These are phyloP conservation scores for Leptopilina drosophilae DNA, from an alignment of 2,888 invertebrate genomes.

Conservation along the genomic window DNA sequence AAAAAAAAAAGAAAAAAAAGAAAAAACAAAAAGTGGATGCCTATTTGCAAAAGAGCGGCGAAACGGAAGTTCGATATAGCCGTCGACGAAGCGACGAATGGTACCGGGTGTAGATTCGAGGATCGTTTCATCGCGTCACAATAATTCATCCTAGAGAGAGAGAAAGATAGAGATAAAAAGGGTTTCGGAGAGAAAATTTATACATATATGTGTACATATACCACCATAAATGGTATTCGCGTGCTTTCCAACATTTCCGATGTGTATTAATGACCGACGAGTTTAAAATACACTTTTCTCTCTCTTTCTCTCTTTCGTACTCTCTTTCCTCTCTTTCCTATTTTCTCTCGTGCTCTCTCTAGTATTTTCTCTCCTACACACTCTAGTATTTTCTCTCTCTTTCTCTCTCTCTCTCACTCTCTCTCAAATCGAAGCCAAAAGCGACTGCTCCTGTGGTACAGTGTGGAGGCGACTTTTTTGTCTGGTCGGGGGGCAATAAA, in stretches of 20 bases:
- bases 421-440: conserved; percentile 23
- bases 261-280: conserved; percentile 67
- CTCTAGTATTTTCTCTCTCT: too few relatives aligned
- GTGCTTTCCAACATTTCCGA: conserved; percentile 46
- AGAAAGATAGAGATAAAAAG: conserved; percentile 16
- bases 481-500: conserved; percentile 61
- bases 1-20: conserved; percentile 17
- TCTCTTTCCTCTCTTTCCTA: too few relatives aligned
- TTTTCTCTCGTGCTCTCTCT: too few relatives aligned
- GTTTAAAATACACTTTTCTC: conserved; percentile 65
- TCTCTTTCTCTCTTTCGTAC: neutral
- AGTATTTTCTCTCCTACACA: too few relatives aligned
- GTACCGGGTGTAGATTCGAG: conserved; percentile 26
- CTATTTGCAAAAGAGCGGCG: conserved; percentile 23
- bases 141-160: conserved; percentile 39
- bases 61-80: conserved; percentile 26
- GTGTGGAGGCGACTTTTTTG: conserved; percentile 53
- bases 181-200: conserved; percentile 2
- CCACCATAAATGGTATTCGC: conserved; percentile 28
- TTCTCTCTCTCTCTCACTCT: conserved; percentile 37
- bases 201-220: conserved; percentile 9
- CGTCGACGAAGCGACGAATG: conserved; percentile 26
- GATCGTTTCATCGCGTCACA: conserved; percentile 33
- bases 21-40: neutral
- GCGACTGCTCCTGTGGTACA: conserved; percentile 50